Percentiles rank a stretch among this genome's conserved stretches.
These are phyloP conservation scores for Scomber colias DNA, from an alignment of 2,113 vertebrate genomes.

Conservation along the genomic window DNA sequence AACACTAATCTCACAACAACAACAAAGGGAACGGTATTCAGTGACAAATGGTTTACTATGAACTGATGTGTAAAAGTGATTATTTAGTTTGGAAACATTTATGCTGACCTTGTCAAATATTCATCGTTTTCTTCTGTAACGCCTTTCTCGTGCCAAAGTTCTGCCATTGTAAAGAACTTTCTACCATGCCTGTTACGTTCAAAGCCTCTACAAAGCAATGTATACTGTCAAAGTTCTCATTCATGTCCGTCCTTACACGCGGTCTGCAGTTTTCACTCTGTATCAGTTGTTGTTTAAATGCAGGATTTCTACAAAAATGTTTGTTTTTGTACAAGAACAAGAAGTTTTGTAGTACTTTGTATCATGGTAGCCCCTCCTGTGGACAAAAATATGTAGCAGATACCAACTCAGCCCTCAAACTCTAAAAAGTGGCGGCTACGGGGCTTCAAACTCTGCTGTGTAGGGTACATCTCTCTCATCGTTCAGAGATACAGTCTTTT, in stretches of 20 bases:
- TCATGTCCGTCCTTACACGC: conserved; percentile 36
- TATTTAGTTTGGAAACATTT: conserved; percentile 72
- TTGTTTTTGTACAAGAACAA: conserved; percentile 97
- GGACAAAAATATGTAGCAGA: conserved; percentile 81
- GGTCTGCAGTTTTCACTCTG: conserved; percentile 65
- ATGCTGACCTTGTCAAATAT: conserved; percentile 63
- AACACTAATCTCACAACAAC: conserved; percentile 57
- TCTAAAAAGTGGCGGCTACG: conserved; percentile 44
- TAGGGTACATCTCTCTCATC: conserved; percentile 70
- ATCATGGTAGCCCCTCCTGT: conserved; percentile 83
- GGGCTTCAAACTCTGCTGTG: conserved; percentile 72
- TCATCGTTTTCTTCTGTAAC: conserved; percentile 73
- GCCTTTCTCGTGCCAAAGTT: conserved; percentile 82
- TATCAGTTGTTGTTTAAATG: conserved; percentile 89
- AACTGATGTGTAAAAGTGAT: conserved; percentile 72
- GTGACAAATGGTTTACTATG: conserved; percentile 70
- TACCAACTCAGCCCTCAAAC: conserved; percentile 66
- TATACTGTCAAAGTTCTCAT: conserved; percentile 56
- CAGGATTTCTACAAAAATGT: conserved; percentile 96
- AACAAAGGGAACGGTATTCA: conserved; percentile 47
- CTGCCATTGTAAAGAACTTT: conserved; percentile 74
- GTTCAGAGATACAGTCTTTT: conserved; percentile 43
- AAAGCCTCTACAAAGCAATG: conserved; percentile 63
- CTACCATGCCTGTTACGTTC: conserved; percentile 68
- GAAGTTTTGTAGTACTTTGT: conserved; percentile 99